A percentile compares a stretch with the other conserved stretches of the same genome.
Evolutionary conservation across 1,140 invertebrate genomes (phyloP).

Genomic region (Zaprionus lachaisei): DNA sequence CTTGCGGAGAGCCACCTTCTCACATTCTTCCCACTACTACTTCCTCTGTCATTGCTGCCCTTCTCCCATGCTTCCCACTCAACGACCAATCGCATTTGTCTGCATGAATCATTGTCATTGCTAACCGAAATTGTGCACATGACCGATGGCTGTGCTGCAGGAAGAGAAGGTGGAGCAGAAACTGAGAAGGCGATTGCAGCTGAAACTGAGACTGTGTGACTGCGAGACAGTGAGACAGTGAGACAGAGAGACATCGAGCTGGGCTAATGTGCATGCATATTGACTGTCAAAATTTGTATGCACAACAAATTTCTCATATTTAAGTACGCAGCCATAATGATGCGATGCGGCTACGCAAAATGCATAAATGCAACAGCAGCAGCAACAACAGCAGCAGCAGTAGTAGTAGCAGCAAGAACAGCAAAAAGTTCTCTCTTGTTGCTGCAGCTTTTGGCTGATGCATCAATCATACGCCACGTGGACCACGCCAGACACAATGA

Average conservation of each 20-base stretch:
- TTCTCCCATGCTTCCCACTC: not conserved
- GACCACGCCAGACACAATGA: constrained; percentile 52
- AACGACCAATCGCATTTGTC: constrained; percentile 12
- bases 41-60: not conserved
- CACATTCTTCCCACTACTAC: not conserved
- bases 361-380: constrained; percentile 68
- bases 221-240: constrained; percentile 22
- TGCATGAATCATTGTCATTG: constrained; percentile 71
- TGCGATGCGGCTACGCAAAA: constrained; percentile 69
- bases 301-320: constrained; percentile 81
- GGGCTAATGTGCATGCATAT: constrained; percentile 69
- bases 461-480: constrained; percentile 78
- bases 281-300: constrained; percentile 77
- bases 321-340: constrained; percentile 71
- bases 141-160: constrained; percentile 33
- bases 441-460: constrained; percentile 42
- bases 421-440: constrained; percentile 21
- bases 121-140: constrained; percentile 66
- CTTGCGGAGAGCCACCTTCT: not conserved
- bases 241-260: constrained; percentile 12
- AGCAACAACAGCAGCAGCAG: constrained; percentile 6
- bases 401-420: constrained; percentile 3
- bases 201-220: constrained; percentile 23
- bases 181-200: constrained; percentile 1
- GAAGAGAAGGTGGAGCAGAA: not conserved